Conservation (phyloP, 92 coral and sea anemone genomes). For the Micromussa lordhowensis region DNA sequence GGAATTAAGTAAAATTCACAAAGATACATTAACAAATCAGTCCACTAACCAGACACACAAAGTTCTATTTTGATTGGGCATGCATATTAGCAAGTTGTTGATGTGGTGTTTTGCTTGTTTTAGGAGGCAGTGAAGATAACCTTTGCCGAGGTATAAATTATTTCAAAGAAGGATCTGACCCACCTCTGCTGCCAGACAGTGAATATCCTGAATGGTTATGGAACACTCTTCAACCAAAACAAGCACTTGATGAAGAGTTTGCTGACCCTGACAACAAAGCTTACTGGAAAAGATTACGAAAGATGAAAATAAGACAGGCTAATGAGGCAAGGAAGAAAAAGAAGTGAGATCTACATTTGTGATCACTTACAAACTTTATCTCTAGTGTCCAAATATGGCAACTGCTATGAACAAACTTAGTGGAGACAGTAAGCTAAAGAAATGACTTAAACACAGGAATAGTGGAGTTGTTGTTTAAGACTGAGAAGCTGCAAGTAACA, state of each 20-base stretch:
- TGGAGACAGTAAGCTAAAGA: too few species aligned
- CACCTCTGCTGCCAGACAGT: constrained; percentile 79
- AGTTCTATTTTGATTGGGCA: not conserved
- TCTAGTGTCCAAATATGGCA: not conserved
- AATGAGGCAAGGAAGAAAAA: constrained; percentile 79
- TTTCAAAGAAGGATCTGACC: constrained; percentile 83
- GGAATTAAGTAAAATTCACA: too few species aligned
- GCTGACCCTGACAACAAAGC: constrained; percentile 26
- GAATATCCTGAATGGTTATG: constrained; percentile 92
- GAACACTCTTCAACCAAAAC: constrained; percentile 58
- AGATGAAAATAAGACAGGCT: constrained; percentile 75
- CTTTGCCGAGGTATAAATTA: constrained; percentile 78
- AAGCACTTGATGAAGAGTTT: constrained; percentile 59
- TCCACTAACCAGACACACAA: too few species aligned
- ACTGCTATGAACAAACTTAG: too few species aligned
- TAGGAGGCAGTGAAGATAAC: constrained; percentile 22
- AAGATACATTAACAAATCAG: too few species aligned
- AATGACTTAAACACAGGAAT: too few species aligned
- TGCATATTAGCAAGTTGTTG: not conserved
- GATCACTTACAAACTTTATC: not conserved
- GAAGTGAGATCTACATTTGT: constrained; percentile 7
- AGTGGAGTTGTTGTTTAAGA: too few species aligned
- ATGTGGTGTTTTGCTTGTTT: not conserved
- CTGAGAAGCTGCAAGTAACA: too few species aligned
- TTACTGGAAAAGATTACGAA: constrained; percentile 68